These are phyloP conservation scores for Marmota flaviventris DNA, from an alignment of 2,113 vertebrate genomes.

Conservation along the genomic window DNA sequence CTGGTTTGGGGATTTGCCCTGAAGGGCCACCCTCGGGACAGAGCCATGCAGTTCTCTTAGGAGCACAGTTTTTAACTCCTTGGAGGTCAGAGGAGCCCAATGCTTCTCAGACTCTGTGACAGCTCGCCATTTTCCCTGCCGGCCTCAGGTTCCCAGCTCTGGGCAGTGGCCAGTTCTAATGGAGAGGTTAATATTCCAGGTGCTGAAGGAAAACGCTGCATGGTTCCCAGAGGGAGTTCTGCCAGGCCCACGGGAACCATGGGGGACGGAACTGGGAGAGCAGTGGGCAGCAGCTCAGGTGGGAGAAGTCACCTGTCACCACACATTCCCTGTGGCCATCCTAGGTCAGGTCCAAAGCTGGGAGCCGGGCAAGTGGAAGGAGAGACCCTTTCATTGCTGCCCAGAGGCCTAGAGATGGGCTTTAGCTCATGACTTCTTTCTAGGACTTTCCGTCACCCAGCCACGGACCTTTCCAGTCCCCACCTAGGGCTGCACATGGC, in stretches of 20 bases:
- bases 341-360: neutral
- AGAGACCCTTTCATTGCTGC: neutral
- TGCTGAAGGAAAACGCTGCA: neutral
- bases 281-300: neutral
- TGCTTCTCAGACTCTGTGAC: neutral
- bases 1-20: neutral
- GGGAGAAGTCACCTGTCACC: too few species aligned
- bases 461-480: neutral
- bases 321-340: neutral
- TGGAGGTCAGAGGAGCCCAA: neutral
- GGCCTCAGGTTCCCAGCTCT: neutral
- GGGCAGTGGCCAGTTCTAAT: too few species aligned
- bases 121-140: neutral
- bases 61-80: neutral
- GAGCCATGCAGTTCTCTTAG: neutral
- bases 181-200: neutral
- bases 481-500: neutral
- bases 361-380: neutral
- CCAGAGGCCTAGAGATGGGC: rapidly evolving
- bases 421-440: too few species aligned
- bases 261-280: neutral
- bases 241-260: neutral
- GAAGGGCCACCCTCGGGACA: neutral
- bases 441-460: too few species aligned
- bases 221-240: neutral